Percentiles rank a stretch among this genome's conserved stretches.
Conservation (phyloP, 2,797 vertebrate genomes). For the Tapirus indicus region DNA sequence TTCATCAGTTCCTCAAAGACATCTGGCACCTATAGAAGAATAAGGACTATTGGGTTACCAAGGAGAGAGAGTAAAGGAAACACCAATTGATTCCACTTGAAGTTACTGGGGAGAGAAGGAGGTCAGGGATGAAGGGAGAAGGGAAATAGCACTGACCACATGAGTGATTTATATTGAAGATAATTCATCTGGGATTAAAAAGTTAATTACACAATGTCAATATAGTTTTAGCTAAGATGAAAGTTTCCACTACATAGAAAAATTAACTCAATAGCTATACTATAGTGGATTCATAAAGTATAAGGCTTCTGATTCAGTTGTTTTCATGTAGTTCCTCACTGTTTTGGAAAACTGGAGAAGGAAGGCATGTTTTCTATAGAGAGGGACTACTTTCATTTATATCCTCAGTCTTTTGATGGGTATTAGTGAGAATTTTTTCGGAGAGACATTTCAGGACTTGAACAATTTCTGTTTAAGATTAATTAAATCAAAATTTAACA, state of each 20-base stretch:
- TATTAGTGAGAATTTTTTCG: conserved; percentile 61
- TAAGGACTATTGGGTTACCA: conserved; percentile 14
- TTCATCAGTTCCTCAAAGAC: conserved; percentile 45
- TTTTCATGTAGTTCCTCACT: conserved; percentile 53
- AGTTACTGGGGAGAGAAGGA: background rate
- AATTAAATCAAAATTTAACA: conserved; percentile 45
- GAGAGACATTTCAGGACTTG: conserved; percentile 2
- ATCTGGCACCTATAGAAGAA: background rate
- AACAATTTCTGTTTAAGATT: conserved; percentile 52
- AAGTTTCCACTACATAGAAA: conserved; percentile 44
- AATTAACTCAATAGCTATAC: conserved; percentile 10
- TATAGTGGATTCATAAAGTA: conserved; percentile 21
- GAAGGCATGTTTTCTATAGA: conserved; percentile 17
- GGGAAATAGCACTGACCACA: conserved; percentile 4
- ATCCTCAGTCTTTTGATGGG: conserved; percentile 36
- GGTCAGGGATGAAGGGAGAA: background rate
- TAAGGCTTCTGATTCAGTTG: conserved; percentile 40
- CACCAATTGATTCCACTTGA: conserved; percentile 13
- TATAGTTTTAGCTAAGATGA: background rate
- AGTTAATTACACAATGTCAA: background rate
- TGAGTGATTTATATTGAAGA: conserved; percentile 20
- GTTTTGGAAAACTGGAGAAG: conserved; percentile 48
- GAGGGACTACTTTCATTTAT: conserved; percentile 58
- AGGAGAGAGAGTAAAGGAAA: conserved; percentile 21
- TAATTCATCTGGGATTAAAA: conserved; percentile 4